Conservation (phyloP, 1,140 invertebrate genomes). For the Scaptomyza hsui region DNA sequence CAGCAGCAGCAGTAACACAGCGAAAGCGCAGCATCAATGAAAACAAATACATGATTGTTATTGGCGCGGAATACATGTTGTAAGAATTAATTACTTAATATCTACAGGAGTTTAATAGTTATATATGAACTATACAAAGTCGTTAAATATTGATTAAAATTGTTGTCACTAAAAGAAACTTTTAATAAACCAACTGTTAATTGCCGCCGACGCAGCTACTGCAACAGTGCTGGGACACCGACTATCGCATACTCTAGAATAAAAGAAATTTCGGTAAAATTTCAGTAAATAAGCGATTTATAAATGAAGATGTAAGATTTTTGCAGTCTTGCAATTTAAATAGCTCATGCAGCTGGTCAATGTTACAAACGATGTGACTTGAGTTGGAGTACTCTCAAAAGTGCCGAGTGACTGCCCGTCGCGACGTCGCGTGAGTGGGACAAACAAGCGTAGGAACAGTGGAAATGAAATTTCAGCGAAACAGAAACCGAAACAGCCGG, state of each 20-base stretch:
- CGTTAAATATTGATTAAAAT: not conserved
- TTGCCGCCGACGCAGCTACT: not conserved
- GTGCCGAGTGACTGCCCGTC: slow-evolving; percentile 35
- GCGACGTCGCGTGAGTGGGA: slow-evolving; percentile 69
- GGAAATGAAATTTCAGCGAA: slow-evolving; percentile 43
- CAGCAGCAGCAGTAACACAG: not conserved
- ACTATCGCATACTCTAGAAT: slow-evolving; percentile 10
- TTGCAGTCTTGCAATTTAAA: not conserved
- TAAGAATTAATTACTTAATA: not conserved
- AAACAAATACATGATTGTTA: slow-evolving; percentile 25
- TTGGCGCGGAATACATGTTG: not conserved
- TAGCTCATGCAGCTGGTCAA: not conserved
- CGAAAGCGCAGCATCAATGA: slow-evolving; percentile 29
- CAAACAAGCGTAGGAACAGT: slow-evolving; percentile 51
- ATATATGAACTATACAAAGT: no score
- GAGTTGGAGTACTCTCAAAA: not conserved
- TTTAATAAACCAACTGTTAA: slow-evolving; percentile 4
- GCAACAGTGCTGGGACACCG: slow-evolving; percentile 5
- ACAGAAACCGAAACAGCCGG: slow-evolving; percentile 53
- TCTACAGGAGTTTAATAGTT: no score
- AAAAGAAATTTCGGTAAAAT: no score
- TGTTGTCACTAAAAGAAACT: not conserved
- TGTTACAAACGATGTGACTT: slow-evolving; percentile 12
- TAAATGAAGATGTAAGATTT: not conserved
- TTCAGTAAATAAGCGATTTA: not conserved